Evolutionary conservation across 2,113 vertebrate species (phyloP), one percentile per base, ranked within the genome.

Genomic region (Miniopterus natalensis): DNA sequence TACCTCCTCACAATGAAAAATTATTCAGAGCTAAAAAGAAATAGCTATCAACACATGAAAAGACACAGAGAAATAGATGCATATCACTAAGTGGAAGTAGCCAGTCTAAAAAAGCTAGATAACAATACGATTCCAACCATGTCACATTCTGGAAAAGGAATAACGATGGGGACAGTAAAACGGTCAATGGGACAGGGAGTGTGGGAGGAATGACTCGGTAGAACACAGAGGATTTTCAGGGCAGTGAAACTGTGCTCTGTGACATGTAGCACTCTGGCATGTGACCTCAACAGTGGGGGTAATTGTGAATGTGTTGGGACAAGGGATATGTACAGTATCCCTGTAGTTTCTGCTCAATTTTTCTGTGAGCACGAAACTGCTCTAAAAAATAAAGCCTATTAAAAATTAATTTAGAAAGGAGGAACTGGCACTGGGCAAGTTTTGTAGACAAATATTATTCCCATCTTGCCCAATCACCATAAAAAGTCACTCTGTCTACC

Each of bases 321-420:
- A 25, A 55, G 17, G 11, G 6, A 5, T 40, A 36, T 9, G 40
- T 23, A 18, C 40, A 78, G 18, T 40, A 11, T 90, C 29, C 42
- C 51, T n/a, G 5, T 9, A 23, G 25, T 73, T 83, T 78, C 61
- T 59, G 6, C 11, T 71, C 7, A 36, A 20, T 57, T 45, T 89
- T 85, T 40, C n/a, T 68, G 14, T 73, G 29, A 75, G 40, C 25
- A 18, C 65, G 71, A 89, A 70, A 36, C 3, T 65, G 4, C 31
- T 94, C 29, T 40, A 10, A 68, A 59, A 87, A 78, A 51, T 42
- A 65, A 55, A 71, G 12, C 23, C 23, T 75, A 31, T 85, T 89
- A 63, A n/a, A 93, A 90, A n/a, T 42, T 9, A 61, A 84, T 25
- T 79, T 87, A 88, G 63, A 70, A 96, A 92, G 42, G 17, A 87